These are phyloP conservation scores for Petaurus breviceps DNA, from an alignment of 2,113 vertebrate species.

Conservation along the genomic window DNA sequence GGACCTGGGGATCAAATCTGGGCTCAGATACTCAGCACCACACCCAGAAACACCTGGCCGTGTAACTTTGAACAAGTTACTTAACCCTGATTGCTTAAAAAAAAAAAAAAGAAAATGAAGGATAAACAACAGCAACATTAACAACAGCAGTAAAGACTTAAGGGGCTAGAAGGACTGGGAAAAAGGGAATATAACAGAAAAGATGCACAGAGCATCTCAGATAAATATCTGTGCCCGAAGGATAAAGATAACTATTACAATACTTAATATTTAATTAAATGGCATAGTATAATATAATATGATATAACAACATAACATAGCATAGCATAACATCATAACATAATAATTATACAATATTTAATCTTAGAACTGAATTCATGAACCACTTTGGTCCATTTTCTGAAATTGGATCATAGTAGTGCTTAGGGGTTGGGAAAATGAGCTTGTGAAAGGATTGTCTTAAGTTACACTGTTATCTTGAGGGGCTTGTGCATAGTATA, in stretches of 20 bases:
- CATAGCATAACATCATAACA: no score
- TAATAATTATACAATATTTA: background rate
- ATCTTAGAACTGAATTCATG: background rate
- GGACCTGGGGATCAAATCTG: no score
- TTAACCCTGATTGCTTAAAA: no score
- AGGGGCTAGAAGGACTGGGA: background rate
- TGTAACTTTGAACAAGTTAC: no score
- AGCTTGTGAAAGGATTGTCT: background rate
- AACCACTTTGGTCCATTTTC: background rate
- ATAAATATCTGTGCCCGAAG: background rate
- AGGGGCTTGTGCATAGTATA: background rate
- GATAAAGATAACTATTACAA: background rate
- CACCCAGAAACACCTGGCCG: no score
- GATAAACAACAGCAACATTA: background rate
- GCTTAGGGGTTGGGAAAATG: background rate
- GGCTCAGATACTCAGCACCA: no score
- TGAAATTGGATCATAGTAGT: background rate
- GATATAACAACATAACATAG: no score
- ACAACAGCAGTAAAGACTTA: background rate
- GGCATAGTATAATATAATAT: no score
- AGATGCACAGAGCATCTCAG: background rate
- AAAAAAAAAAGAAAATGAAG: background rate
- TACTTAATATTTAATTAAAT: no score
- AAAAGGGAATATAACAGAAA: background rate
- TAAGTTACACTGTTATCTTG: background rate